Evolutionary conservation across 2,888 invertebrate species (phyloP), one percentile per base, ranked within the genome.

Genomic region (Patella ulyssiponensis): DNA sequence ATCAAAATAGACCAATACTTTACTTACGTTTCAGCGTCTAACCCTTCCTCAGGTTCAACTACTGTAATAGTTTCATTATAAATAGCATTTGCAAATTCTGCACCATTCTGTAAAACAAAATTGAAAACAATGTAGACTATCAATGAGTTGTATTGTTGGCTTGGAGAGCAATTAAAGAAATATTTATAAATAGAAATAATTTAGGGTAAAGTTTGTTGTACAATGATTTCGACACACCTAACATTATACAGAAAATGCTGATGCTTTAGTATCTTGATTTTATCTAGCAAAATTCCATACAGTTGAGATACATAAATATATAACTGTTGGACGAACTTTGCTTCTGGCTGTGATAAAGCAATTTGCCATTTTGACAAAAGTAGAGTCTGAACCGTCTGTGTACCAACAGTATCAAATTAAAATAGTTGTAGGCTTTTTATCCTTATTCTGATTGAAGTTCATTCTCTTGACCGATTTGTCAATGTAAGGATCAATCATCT

Each of bases 31-130:
- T 99, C 99, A 33, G 98, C 98, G 91, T 99, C 99, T 79, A 99
- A 93, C 76, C 98, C 98, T 92, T 98, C 98, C 85, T 99, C 98
- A 69, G 99, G 94, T 92, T 99, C 99, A 4, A 97, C 94, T 77
- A 99, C 96, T 92, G 96, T 96, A 53, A 99, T 94, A 0, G 99
- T 99, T 93, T 99, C 98, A 92, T 99, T 99, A 94, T 96, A 99
- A 3, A 99, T 97, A 70, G 98, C 96, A 92, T 97, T 97, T 92
- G 95, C 94, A 92, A 93, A 95, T 80, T 92, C 91, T 80, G 93
- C 93, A 27, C 95, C 95, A 83, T 94, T 94, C 94, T 94, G 89
- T 9, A 86, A 84, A 71, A 23, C 70, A 17, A 23, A 23, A 9
- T 64, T 11, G 23, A 11, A 20, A 64, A 23, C 12, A 64, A 20